A percentile compares a stretch with the other conserved stretches of the same genome.
Evolutionary conservation across 2,888 invertebrate species (phyloP).

Genomic region (Camponotus fellah): DNA sequence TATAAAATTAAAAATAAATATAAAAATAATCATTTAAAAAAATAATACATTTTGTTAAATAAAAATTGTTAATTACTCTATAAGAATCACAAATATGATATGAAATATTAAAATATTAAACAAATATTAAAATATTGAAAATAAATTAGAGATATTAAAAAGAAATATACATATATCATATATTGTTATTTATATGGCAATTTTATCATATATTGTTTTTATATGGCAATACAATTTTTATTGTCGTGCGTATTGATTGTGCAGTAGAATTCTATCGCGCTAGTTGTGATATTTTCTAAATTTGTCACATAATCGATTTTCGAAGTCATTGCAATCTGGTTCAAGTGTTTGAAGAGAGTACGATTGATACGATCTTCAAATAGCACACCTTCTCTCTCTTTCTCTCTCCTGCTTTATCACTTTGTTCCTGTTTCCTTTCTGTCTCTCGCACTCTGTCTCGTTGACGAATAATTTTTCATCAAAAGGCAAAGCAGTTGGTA

Average conservation of each 20-base stretch:
- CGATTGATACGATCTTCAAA: conserved; percentile 35
- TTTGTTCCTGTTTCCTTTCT: conserved; percentile 25
- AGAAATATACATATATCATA: neutral
- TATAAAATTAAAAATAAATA: neutral
- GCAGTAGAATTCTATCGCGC: conserved; percentile 28
- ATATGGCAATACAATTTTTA: conserved; percentile 16
- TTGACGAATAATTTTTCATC: conserved; percentile 73
- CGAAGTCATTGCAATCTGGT: conserved; percentile 15
- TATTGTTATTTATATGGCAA: neutral
- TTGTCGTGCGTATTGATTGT: conserved; percentile 4
- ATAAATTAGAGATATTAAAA: neutral
- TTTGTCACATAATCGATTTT: conserved; percentile 35
- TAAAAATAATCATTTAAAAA: neutral
- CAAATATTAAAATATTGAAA: neutral
- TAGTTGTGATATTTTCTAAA: neutral
- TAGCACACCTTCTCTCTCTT: conserved; percentile 9
- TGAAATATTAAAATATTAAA: neutral
- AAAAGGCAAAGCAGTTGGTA: conserved; percentile 58
- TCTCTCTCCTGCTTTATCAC: conserved; percentile 1
- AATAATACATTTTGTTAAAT: neutral
- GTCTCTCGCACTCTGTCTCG: conserved; percentile 38
- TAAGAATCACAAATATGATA: neutral
- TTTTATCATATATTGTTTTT: neutral
- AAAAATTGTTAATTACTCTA: neutral
- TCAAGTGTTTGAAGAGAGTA: conserved; percentile 22